Evolutionary conservation across 2,888 invertebrate genomes (phyloP).

Genomic region (Agonopterix subpropinquella): DNA sequence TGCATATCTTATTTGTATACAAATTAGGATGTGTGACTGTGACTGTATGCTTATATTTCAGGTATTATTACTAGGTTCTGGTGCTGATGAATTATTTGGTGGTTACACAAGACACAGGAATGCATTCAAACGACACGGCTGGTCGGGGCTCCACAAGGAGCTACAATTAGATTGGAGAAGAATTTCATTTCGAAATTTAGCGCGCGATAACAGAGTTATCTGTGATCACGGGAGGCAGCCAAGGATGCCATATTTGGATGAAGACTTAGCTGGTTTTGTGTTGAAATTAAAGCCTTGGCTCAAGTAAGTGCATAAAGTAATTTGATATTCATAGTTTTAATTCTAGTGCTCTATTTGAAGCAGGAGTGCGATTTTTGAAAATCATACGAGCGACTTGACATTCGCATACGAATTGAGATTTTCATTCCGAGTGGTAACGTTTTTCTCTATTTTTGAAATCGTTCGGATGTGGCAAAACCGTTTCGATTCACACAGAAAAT

Average conservation of each 20-base stretch:
- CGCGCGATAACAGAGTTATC: constrained; percentile 95
- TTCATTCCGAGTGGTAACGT: no score
- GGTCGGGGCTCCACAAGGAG: constrained; percentile 76
- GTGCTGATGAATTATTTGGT: constrained; percentile 97
- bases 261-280: constrained; percentile 80
- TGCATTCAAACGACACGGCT: constrained; percentile 75
- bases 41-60: constrained; percentile 38
- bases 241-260: constrained; percentile 87
- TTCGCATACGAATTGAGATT: no score
- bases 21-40: not conserved
- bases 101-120: constrained; percentile 94
- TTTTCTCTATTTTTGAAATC: no score
- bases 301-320: constrained; percentile 58
- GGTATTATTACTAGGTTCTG: constrained; percentile 92
- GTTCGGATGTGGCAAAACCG: no score
- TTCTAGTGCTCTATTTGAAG: no score
- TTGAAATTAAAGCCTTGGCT: constrained; percentile 80
- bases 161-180: constrained; percentile 87
- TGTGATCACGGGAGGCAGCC: constrained; percentile 91
- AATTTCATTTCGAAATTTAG: constrained; percentile 93
- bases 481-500: no score
- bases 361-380: no score
- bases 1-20: no score
- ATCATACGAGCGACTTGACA: no score
- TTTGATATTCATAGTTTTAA: not conserved